These are phyloP conservation scores for Acrobasis repandana DNA, from an alignment of 2,888 invertebrate species.

Conservation along the genomic window DNA sequence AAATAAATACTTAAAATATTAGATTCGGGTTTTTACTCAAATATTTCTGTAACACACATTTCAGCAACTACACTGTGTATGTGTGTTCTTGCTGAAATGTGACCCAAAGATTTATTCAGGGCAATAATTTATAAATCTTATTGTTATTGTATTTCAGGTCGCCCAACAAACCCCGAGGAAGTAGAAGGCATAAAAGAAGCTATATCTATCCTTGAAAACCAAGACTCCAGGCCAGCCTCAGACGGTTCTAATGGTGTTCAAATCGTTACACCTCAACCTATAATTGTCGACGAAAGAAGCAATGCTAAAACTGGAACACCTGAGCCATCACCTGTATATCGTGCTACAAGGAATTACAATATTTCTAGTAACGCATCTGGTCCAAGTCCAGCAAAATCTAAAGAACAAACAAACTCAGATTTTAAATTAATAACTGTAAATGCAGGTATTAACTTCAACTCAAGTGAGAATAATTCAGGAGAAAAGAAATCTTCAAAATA, in stretches of 20 bases:
- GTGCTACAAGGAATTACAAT: slow-evolving; percentile 62
- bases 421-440: slow-evolving; percentile 55
- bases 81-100: too few species aligned
- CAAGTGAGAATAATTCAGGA: slow-evolving; percentile 37
- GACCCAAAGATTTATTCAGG: background rate
- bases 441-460: slow-evolving; percentile 56
- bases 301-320: slow-evolving; percentile 49
- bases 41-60: too few species aligned
- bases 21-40: too few species aligned
- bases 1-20: too few species aligned
- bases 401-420: slow-evolving; percentile 43
- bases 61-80: too few species aligned
- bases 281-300: slow-evolving; percentile 67
- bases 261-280: slow-evolving; percentile 62
- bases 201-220: slow-evolving; percentile 69
- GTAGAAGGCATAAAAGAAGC: slow-evolving; percentile 72
- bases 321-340: slow-evolving; percentile 61
- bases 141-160: slow-evolving; percentile 50
- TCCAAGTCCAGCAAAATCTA: slow-evolving; percentile 35
- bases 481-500: slow-evolving; percentile 17
- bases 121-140: background rate
- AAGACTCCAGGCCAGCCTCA: slow-evolving; percentile 47
- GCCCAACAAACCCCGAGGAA: slow-evolving; percentile 63
- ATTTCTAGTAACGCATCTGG: slow-evolving; percentile 42
- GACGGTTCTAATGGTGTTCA: slow-evolving; percentile 46